phyloP scores from a whole-genome alignment of 2,797 vertebrate species.

The Erethizon dorsatum region DNA sequence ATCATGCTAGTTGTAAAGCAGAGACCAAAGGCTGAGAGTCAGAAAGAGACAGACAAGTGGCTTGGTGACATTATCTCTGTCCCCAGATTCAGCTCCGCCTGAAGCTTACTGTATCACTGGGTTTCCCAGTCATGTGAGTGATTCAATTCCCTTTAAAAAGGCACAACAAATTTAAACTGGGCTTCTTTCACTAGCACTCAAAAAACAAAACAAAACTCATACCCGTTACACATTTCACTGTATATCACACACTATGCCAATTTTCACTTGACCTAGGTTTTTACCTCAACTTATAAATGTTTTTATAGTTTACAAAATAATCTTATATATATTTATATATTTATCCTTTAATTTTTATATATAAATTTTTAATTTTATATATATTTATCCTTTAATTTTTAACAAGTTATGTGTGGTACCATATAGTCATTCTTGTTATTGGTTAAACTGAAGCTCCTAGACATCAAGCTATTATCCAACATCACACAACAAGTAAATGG shows the following conservation, averaged over 20 bases:
- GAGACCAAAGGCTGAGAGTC: not conserved
- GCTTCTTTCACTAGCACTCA: not conserved
- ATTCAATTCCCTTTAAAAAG: not conserved
- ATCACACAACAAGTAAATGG: not conserved
- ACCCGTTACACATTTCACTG: not conserved
- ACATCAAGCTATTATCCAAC: not conserved
- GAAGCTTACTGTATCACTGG: not conserved
- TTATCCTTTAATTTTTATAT: slow-evolving; percentile 39
- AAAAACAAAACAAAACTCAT: slow-evolving; percentile 9
- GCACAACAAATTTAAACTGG: not conserved
- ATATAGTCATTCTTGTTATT: not conserved
- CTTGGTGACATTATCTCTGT: not conserved
- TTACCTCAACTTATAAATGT: slow-evolving; percentile 28
- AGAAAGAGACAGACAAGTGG: not conserved
- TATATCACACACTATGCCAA: not conserved
- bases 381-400: slow-evolving; percentile 28
- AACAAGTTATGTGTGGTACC: not conserved
- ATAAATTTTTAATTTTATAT: not conserved
- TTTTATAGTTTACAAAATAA: slow-evolving; percentile 50
- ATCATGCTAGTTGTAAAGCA: not conserved
- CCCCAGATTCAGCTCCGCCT: not conserved
- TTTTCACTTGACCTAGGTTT: slow-evolving; percentile 35
- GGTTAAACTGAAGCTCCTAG: slow-evolving; percentile 13
- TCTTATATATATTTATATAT: not conserved
- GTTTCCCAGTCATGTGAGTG: not conserved